Conservation (phyloP, 2,113 vertebrate species). For the Cricetomys ansorgei region DNA sequence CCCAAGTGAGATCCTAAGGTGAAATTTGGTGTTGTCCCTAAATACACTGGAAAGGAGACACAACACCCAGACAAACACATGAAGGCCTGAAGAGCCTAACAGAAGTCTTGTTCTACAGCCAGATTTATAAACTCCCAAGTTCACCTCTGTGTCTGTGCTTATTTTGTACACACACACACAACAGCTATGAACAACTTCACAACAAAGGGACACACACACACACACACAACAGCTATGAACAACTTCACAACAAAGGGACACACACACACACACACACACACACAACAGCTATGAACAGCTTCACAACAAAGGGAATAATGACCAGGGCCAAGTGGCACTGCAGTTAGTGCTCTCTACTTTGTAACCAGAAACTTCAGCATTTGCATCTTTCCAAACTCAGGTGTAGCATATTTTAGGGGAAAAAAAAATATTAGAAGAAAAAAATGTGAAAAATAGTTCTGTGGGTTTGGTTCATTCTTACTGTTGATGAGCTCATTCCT, state of each 20-base stretch:
- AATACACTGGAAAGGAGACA: background rate
- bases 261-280: too few species aligned
- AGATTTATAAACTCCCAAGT: background rate
- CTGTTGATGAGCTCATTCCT: constrained; percentile 35
- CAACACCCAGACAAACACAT: background rate
- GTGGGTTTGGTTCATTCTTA: constrained; percentile 23
- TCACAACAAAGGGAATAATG: background rate
- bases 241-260: too few species aligned
- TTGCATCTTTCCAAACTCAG: background rate
- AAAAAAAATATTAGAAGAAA: background rate
- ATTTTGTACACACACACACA: background rate
- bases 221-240: too few species aligned
- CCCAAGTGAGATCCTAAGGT: background rate
- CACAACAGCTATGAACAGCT: background rate
- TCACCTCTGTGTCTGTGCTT: background rate
- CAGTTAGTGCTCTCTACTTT: background rate
- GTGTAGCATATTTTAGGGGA: background rate
- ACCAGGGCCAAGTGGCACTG: background rate
- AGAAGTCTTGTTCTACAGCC: background rate
- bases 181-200: too few species aligned
- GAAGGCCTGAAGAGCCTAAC: background rate
- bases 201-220: too few species aligned
- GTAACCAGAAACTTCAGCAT: background rate
- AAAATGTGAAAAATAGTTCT: background rate
- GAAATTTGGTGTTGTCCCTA: fast-evolving